Conservation (phyloP, 2,113 vertebrate genomes). For the Meles meles region DNA sequence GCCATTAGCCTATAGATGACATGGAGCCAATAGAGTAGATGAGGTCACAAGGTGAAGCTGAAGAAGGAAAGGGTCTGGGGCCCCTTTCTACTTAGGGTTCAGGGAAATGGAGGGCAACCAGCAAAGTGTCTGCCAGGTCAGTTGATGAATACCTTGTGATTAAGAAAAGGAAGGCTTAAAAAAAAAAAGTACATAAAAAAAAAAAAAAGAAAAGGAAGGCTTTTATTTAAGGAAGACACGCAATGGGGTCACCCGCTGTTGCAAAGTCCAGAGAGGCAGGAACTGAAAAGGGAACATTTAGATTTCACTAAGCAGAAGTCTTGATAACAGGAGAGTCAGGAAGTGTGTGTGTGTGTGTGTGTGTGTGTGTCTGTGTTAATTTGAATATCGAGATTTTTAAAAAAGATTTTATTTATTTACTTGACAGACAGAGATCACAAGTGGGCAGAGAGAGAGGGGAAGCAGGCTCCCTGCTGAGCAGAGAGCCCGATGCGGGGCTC, state of each 20-base stretch:
- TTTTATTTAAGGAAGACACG: neutral
- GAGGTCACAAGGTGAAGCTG: neutral
- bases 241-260: neutral
- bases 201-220: neutral
- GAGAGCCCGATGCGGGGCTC: no score
- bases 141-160: neutral
- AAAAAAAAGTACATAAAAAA: no score
- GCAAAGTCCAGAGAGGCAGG: neutral
- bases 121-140: neutral
- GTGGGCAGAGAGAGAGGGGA: no score
- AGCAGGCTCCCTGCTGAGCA: no score
- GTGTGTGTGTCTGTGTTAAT: neutral
- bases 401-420: no score
- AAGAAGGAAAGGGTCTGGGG: neutral
- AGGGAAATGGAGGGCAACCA: neutral
- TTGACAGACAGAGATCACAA: no score
- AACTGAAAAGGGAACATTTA: no score
- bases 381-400: neutral
- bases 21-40: neutral
- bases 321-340: neutral
- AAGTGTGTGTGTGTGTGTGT: neutral
- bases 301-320: neutral
- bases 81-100: neutral
- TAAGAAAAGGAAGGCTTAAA: neutral
- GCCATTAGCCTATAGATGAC: neutral